phyloP scores from a whole-genome alignment of 2,797 vertebrate species.

The Columba guinea region DNA sequence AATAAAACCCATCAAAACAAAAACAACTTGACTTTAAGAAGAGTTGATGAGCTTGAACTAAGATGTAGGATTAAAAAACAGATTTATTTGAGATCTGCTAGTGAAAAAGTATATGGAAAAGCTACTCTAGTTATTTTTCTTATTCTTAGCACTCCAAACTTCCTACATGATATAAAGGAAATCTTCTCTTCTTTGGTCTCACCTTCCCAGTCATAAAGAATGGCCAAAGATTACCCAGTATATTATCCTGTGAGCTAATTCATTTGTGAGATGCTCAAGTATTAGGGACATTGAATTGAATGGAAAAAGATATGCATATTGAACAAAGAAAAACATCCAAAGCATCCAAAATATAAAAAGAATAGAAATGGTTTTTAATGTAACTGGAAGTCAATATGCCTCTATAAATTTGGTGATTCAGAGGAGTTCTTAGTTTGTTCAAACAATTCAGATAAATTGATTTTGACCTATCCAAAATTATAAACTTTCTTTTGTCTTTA shows the following conservation, averaged over 20 bases:
- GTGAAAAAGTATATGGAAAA: neutral
- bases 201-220: neutral
- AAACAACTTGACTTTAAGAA: neutral
- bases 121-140: neutral
- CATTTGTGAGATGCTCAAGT: neutral
- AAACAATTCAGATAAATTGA: neutral
- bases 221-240: neutral
- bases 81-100: neutral
- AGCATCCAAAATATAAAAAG: neutral
- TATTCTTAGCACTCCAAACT: neutral
- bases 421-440: neutral
- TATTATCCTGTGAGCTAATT: neutral
- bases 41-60: constrained; percentile 12
- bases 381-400: neutral
- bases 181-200: neutral
- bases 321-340: neutral
- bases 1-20: neutral
- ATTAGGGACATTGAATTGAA: neutral
- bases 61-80: neutral
- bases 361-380: neutral
- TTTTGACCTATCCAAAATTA: neutral
- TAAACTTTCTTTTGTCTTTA: neutral
- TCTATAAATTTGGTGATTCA: neutral
- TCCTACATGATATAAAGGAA: neutral
- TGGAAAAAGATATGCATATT: neutral